phyloP scores from a whole-genome alignment of 2,888 invertebrate species.

The Allophyes oxyacanthae region DNA sequence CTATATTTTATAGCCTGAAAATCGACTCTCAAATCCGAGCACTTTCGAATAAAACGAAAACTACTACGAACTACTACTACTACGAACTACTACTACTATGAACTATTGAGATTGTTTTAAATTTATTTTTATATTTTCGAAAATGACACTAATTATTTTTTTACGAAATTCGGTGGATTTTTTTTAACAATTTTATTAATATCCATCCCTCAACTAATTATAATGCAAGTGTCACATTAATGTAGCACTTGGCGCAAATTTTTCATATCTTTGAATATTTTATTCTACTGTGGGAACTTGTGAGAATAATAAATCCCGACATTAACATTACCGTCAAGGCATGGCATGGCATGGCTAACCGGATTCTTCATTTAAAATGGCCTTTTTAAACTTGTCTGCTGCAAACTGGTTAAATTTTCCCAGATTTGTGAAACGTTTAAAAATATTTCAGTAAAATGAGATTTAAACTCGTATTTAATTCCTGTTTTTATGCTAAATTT shows the following conservation, averaged over 20 bases:
- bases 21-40: constrained; percentile 14
- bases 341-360: constrained; percentile 23
- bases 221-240: constrained; percentile 35
- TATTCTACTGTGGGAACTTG: constrained; percentile 21
- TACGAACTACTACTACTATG: too few relatives aligned
- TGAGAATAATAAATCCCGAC: constrained; percentile 25
- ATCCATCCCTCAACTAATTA: constrained; percentile 12
- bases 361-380: constrained; percentile 33
- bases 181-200: background rate
- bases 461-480: constrained; percentile 17
- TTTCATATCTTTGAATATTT: constrained; percentile 20
- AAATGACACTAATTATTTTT: too few relatives aligned
- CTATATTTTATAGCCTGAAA: constrained; percentile 21
- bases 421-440: constrained; percentile 21
- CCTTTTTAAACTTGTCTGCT: constrained; percentile 30
- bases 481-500: constrained; percentile 23
- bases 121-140: background rate
- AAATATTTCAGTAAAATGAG: constrained; percentile 19
- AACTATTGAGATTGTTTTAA: constrained; percentile 14
- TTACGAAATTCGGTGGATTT: too few relatives aligned
- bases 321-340: constrained; percentile 30
- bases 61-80: too few relatives aligned
- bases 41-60: constrained; percentile 21
- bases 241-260: constrained; percentile 25
- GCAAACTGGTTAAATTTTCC: constrained; percentile 16